Base-by-base conservation (phyloP, 1,140 invertebrate species). In the Berghia stephanieae region DNA sequence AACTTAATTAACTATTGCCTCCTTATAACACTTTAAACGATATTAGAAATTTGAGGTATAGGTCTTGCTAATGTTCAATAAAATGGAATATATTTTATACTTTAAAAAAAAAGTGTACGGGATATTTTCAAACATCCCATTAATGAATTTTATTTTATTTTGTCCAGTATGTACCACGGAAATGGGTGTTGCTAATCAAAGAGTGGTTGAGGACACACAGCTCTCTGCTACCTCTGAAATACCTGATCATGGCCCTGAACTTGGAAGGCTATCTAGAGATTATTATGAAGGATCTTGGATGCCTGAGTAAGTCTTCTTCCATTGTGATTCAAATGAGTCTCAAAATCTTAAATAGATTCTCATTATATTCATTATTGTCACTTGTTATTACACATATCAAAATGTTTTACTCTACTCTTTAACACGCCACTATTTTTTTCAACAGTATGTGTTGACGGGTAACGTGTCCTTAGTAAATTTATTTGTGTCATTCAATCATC, bases 221-320 rank as follows among this genome's bases (percentile, higher is more conserved):
- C 34, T 68, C 4, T 36, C 66, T 21, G 66, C 66, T 24, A n/a
- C 31, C 13, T 68, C 66, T 21, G 40, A 31, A n/a, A 68, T n/a
- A 40, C 31, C 27, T 68, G 13, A 5, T 10, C 66, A 68, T 68
- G 66, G 66, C 5, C 66, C 66, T 21, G 27, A 68, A 40, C 13
- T 68, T 5, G 66, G 13, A 10, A 34, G 66, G 18, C 36, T 68
- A 5, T 16, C 66, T 36, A 38, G 40, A 68, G 10, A 68, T 68
- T 5, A 13, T 34, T 68, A 68, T 24, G 31, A 68, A 68, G 66
- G 66, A 34, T 68, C 66, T 24, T 68, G 66, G 66, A 68, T 68
- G 13, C 66, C 66, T 13, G 10, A 10, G 66, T 68, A 34, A 68
- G 18, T 68, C 31, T 60, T 60, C n/a, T n/a, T n/a, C n/a, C n/a